Base-by-base conservation (phyloP, 2,888 invertebrate species). In the Sipunculus nudus region DNA sequence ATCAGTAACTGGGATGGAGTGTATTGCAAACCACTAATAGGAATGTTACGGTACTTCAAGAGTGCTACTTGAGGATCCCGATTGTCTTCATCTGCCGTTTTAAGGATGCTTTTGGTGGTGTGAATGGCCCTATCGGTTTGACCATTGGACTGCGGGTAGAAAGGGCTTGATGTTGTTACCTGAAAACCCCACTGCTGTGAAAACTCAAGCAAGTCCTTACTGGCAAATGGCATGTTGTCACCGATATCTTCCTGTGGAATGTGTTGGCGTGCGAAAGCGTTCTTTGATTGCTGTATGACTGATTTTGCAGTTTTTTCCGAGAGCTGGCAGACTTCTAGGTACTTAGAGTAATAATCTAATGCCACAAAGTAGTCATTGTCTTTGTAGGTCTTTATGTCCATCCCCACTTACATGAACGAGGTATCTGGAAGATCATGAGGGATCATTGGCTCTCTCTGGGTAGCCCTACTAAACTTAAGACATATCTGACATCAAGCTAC, bases 271-370 rank as follows among this genome's bases (percentile, higher is more conserved):
- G 61, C 49, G 39, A 65, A 60, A 26, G 66, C 49, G 16, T 61
- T 29, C 50, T 66, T 70, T 19, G 68, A 29, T 21, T 50, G 45
- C 10, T 8, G 1, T n/a, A 60, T 64, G 0, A 67, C 63, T 16
- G 53, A 38, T 6, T 43, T 32, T 19, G 68, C 59, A 25, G 62
- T 70, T 53, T 70, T 70, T 47, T 50, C 32, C 31, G 41, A 23
- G 16, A 70, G 50, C 1, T 10, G 21, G 16, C 52, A 53, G 10
- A 71, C 45, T 57, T 71, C 70, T 13, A 63, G 68, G 52, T 56
- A 71, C 40, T 71, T 63, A 5, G 67, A 70, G 54, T 39, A 70
- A 38, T 70, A 70, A 48, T 70, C 67, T 4, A 70, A 63, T 2
- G 63, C 55, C 8, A 70, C 19, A 0, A 70, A 35, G 45, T 67